These are phyloP conservation scores for Pachliopta kotzebuea DNA, from an alignment of 2,888 invertebrate species.

Conservation along the genomic window DNA sequence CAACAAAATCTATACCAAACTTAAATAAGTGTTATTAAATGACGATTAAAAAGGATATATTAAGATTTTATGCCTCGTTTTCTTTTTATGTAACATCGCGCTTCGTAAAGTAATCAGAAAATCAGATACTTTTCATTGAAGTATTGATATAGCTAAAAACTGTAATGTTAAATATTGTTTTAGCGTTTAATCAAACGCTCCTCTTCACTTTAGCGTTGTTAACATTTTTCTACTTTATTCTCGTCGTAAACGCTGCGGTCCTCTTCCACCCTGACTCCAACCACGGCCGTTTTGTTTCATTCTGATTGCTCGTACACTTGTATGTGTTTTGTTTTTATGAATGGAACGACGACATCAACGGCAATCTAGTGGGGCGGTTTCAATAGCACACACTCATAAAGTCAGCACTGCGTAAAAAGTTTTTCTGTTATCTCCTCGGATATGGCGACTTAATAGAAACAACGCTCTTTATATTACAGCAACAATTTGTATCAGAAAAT, in stretches of 20 bases:
- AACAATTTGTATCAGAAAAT: slow-evolving; percentile 5
- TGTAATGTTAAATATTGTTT: background rate
- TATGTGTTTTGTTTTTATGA: slow-evolving; percentile 28
- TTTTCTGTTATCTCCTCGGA: slow-evolving; percentile 22
- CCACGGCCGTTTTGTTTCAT: slow-evolving; percentile 26
- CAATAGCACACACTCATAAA: slow-evolving; percentile 22
- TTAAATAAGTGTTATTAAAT: background rate
- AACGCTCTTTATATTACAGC: slow-evolving; percentile 14
- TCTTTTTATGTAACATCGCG: too few species aligned
- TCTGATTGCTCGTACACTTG: slow-evolving; percentile 29
- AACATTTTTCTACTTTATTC: slow-evolving; percentile 10
- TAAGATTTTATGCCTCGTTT: too few species aligned
- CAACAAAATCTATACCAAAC: background rate
- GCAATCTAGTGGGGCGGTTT: slow-evolving; percentile 24
- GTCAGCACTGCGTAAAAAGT: slow-evolving; percentile 23
- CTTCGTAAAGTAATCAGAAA: too few species aligned
- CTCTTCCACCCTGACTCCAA: slow-evolving; percentile 16
- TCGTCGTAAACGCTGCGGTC: slow-evolving; percentile 13
- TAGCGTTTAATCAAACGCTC: background rate
- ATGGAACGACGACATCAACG: slow-evolving; percentile 20
- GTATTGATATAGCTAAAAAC: too few species aligned
- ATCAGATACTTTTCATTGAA: too few species aligned
- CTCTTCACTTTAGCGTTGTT: slow-evolving; percentile 8
- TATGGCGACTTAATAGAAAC: slow-evolving; percentile 24
- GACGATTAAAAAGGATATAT: too few species aligned